Conservation (phyloP, 2,888 invertebrate genomes). For the Trissoscelio sp. region DNA sequence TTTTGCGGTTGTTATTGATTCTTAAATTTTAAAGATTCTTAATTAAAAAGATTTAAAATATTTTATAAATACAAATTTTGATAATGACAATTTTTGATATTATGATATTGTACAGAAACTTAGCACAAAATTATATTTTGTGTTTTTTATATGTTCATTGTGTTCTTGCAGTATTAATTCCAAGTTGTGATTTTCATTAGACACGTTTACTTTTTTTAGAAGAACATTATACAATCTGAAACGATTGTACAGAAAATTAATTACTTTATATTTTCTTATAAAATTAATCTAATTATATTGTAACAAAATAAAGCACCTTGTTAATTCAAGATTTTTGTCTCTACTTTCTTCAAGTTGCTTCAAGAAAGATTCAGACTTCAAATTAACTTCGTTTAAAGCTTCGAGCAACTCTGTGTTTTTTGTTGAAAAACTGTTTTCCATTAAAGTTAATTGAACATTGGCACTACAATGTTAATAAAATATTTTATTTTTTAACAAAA, state of each 20-base stretch:
- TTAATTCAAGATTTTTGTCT: neutral
- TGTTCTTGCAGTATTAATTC: neutral
- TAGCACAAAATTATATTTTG: neutral
- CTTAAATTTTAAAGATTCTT: too few relatives aligned
- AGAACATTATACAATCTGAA: neutral
- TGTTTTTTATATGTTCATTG: neutral
- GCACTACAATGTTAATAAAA: too few relatives aligned
- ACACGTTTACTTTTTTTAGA: neutral
- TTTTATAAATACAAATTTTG: too few relatives aligned
- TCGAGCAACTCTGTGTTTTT: neutral
- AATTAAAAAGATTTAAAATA: too few relatives aligned
- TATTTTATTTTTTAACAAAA: too few relatives aligned
- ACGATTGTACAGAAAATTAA: neutral
- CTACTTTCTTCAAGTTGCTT: neutral
- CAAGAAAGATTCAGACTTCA: neutral
- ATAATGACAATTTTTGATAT: neutral
- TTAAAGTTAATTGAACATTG: neutral
- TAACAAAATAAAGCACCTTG: neutral
- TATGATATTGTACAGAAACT: neutral
- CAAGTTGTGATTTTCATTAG: neutral
- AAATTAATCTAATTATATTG: too few relatives aligned
- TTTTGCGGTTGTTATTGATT: too few relatives aligned
- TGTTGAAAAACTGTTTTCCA: slow-evolving; percentile 6
- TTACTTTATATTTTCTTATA: neutral
- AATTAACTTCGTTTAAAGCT: slow-evolving; percentile 1